These are phyloP conservation scores for Drosophila emarginata DNA, from an alignment of 2,888 invertebrate genomes.

Conservation along the genomic window DNA sequence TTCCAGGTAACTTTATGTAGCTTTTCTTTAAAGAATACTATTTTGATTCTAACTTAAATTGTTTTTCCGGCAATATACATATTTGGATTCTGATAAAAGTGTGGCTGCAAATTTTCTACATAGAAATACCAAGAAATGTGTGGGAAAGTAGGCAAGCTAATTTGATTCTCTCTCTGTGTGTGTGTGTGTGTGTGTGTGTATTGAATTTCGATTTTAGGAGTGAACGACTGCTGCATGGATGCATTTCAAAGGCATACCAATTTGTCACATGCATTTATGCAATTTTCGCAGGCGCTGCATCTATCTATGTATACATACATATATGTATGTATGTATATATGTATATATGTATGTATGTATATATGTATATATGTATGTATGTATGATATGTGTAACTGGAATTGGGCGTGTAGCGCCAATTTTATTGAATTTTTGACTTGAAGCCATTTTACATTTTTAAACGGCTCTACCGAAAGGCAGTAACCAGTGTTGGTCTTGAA, in stretches of 20 bases:
- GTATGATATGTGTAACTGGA: neutral
- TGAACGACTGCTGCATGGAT: neutral
- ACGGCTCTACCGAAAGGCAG: slow-evolving; percentile 28
- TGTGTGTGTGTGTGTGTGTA: neutral
- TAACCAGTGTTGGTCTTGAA: slow-evolving; percentile 33
- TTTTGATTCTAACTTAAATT: no score
- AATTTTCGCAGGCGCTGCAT: neutral
- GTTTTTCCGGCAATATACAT: no score
- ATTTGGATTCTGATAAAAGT: no score
- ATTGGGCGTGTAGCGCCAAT: slow-evolving; percentile 12
- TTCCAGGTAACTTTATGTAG: no score
- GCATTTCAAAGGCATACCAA: neutral
- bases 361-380: no score
- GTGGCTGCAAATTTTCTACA: no score
- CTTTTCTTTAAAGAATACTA: no score
- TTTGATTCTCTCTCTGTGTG: no score
- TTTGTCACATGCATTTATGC: slow-evolving; percentile 1
- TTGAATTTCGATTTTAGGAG: neutral
- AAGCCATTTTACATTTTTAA: slow-evolving; percentile 70
- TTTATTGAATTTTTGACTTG: slow-evolving; percentile 76
- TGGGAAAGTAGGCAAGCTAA: no score
- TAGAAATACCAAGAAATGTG: no score
- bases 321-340: no score
- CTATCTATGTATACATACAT: neutral
- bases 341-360: no score